phyloP scores from a whole-genome alignment of 92 coral and sea anemone species.

The Parazoanthus darwini region DNA sequence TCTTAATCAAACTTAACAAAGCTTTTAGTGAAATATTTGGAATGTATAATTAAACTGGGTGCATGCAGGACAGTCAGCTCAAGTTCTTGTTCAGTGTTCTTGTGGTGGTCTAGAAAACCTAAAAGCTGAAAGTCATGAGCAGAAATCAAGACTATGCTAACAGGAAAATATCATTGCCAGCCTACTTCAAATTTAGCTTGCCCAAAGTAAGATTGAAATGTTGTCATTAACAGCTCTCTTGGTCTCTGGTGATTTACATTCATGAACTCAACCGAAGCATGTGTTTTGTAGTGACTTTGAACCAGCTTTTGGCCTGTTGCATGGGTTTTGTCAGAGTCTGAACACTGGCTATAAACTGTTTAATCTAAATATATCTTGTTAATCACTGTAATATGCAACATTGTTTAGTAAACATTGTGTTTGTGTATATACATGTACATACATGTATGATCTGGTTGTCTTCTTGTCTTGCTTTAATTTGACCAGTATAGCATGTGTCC shows the following conservation, averaged over 20 bases:
- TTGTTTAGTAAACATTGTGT: background rate
- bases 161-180: conserved; percentile 65
- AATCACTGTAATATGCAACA: background rate
- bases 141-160: conserved; percentile 12
- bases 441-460: background rate
- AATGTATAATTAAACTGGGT: background rate
- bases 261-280: background rate
- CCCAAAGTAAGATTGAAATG: conserved; percentile 27
- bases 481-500: no score
- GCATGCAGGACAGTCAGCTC: background rate
- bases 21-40: background rate
- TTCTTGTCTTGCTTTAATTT: background rate
- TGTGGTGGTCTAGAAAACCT: no score
- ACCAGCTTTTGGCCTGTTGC: background rate
- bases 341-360: background rate
- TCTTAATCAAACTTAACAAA: background rate
- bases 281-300: no score
- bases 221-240: background rate
- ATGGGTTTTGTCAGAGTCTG: background rate
- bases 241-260: no score
- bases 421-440: background rate
- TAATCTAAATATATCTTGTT: background rate
- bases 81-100: background rate
- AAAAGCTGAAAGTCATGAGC: background rate
- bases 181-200: conserved; percentile 49